Evolutionary conservation across 2,113 vertebrate species (phyloP).

Genomic region (Telmatochromis sp.): DNA sequence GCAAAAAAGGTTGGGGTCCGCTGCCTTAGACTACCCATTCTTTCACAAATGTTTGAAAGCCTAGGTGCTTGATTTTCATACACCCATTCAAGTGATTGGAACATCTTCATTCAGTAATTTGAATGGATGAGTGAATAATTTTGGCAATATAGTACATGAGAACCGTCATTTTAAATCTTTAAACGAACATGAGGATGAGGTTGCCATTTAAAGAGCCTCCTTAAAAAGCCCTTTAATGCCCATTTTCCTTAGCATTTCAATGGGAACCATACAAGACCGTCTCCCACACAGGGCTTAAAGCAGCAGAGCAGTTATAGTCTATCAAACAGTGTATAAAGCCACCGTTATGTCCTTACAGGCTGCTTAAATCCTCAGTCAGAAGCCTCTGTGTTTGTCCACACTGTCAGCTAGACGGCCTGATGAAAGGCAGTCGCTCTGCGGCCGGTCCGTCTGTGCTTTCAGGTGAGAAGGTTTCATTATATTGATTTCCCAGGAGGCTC

Average conservation of each 20-base stretch:
- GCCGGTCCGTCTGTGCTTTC: neutral
- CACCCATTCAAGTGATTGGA: neutral
- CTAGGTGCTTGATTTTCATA: neutral
- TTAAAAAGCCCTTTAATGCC: neutral
- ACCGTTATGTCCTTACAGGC: neutral
- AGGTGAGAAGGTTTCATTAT: slow-evolving; percentile 24
- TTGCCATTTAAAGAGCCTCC: neutral
- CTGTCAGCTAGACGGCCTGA: neutral
- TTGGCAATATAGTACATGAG: neutral
- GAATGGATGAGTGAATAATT: neutral
- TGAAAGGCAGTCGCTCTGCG: neutral
- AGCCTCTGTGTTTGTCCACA: neutral
- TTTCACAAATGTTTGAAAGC: neutral
- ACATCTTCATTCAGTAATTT: neutral
- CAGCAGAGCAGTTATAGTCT: neutral
- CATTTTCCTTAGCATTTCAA: neutral
- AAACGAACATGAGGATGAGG: neutral
- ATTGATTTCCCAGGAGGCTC: slow-evolving; percentile 32
- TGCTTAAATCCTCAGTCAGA: neutral
- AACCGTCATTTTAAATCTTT: neutral
- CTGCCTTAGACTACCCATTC: neutral
- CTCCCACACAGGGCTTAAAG: neutral
- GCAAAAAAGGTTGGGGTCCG: neutral
- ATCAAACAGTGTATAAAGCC: neutral
- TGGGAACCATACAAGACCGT: neutral